Conservation (phyloP, 2,888 invertebrate genomes). For the Eremobia ochroleuca region DNA sequence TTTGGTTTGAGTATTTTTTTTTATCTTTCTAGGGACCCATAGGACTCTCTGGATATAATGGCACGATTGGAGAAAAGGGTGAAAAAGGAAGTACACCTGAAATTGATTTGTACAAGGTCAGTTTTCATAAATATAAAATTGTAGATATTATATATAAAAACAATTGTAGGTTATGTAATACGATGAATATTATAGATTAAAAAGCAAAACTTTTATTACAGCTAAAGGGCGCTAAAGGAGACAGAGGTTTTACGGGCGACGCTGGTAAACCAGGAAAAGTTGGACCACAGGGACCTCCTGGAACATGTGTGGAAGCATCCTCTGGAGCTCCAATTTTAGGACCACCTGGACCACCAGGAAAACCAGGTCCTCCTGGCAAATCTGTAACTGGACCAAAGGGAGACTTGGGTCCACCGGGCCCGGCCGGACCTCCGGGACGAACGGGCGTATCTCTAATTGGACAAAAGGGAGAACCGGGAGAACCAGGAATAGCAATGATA, state of each 20-base stretch:
- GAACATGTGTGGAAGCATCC: conserved; percentile 51
- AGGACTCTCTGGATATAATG: conserved; percentile 71
- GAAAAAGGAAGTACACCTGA: conserved; percentile 78
- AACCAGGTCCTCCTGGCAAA: conserved; percentile 69
- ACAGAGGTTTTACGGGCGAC: conserved; percentile 73
- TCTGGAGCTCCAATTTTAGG: conserved; percentile 55
- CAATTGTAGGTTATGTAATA: neutral
- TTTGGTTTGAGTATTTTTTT: neutral
- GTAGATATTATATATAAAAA: too few species aligned
- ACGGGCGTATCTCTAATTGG: conserved; percentile 80
- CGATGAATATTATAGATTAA: neutral
- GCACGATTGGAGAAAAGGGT: conserved; percentile 76
- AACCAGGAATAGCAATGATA: conserved; percentile 70
- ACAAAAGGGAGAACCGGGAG: conserved; percentile 84
- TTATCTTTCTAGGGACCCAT: conserved; percentile 63
- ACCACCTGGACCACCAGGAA: conserved; percentile 69
- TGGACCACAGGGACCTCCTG: conserved; percentile 71
- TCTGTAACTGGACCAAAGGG: conserved; percentile 82
- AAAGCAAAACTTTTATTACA: conserved; percentile 52
- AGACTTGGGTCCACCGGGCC: conserved; percentile 71
- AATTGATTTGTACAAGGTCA: conserved; percentile 76
- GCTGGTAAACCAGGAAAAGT: conserved; percentile 73
- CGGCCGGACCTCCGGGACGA: conserved; percentile 65
- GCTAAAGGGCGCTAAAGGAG: conserved; percentile 83
- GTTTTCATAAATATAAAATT: neutral